Conservation (phyloP, 2,888 invertebrate genomes). For the Macroteleia sp. region DNA sequence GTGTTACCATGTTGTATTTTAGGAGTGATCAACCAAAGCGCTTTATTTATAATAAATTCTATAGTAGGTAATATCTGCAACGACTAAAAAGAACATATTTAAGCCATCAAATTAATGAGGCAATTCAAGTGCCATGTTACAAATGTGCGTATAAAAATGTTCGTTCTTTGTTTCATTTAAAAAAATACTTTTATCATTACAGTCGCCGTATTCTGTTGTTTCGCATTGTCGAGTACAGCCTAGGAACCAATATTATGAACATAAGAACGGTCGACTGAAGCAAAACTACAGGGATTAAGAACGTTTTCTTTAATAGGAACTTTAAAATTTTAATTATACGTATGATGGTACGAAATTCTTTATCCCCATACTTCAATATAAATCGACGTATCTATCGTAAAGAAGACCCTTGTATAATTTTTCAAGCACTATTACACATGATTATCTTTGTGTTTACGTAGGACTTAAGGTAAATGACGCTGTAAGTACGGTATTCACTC, state of each 20-base stretch:
- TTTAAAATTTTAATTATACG: constrained; percentile 8
- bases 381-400: constrained; percentile 22
- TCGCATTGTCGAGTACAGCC: constrained; percentile 45
- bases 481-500: constrained; percentile 93
- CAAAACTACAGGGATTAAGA: constrained; percentile 19
- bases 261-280: constrained; percentile 65
- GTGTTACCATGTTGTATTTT: constrained; percentile 35
- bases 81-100: constrained; percentile 39
- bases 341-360: no score
- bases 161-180: constrained; percentile 48
- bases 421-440: constrained; percentile 39
- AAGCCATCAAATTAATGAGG: constrained; percentile 9
- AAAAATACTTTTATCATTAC: constrained; percentile 65
- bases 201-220: constrained; percentile 16
- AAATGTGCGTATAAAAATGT: constrained; percentile 64
- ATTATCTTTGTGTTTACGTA: constrained; percentile 86
- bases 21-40: constrained; percentile 54
- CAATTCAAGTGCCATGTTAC: constrained; percentile 33
- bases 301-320: constrained; percentile 17
- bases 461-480: constrained; percentile 97
- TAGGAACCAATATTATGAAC: constrained; percentile 81
- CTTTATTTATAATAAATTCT: constrained; percentile 16
- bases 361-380: constrained; percentile 33
- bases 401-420: constrained; percentile 27
- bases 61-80: constrained; percentile 26